Conservation (phyloP, 2,888 invertebrate species). For the Neuroscelio doddi region DNA sequence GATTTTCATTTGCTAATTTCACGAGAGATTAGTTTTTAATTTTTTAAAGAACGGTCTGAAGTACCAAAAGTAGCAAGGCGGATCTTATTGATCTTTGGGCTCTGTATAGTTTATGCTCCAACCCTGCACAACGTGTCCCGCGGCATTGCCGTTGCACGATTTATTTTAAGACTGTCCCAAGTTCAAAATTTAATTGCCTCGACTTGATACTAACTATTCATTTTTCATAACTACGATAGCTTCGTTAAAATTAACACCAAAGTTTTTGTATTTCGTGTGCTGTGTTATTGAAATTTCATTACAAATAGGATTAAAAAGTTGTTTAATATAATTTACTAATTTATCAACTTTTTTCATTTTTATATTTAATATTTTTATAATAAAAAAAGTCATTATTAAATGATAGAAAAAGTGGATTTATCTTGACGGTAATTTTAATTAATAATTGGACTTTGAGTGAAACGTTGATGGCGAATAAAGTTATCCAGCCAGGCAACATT, state of each 20-base stretch:
- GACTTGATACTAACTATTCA: too few species aligned
- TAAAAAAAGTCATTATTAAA: not conserved
- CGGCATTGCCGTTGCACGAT: conserved; percentile 12
- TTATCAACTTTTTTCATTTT: too few species aligned
- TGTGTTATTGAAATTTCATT: not conserved
- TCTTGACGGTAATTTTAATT: not conserved
- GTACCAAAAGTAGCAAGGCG: conserved; percentile 18
- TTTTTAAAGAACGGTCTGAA: conserved; percentile 2
- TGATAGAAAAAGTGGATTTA: not conserved
- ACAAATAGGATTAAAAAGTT: too few species aligned
- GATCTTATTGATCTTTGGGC: conserved; percentile 33
- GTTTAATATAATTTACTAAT: too few species aligned
- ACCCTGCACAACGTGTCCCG: conserved; percentile 11
- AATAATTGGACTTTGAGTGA: not conserved
- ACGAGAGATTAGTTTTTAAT: conserved; percentile 1
- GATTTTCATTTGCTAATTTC: not conserved
- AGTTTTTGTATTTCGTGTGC: too few species aligned
- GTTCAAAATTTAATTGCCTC: too few species aligned
- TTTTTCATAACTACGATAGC: too few species aligned
- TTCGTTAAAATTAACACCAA: too few species aligned
- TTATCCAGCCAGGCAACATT: not conserved
- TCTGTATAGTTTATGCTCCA: conserved; percentile 9
- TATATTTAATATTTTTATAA: too few species aligned
- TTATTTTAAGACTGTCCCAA: not conserved
- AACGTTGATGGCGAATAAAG: not conserved